Percentiles rank a stretch among this genome's conserved stretches.
Conservation (phyloP, 2,113 vertebrate genomes). For the Sander vitreus region DNA sequence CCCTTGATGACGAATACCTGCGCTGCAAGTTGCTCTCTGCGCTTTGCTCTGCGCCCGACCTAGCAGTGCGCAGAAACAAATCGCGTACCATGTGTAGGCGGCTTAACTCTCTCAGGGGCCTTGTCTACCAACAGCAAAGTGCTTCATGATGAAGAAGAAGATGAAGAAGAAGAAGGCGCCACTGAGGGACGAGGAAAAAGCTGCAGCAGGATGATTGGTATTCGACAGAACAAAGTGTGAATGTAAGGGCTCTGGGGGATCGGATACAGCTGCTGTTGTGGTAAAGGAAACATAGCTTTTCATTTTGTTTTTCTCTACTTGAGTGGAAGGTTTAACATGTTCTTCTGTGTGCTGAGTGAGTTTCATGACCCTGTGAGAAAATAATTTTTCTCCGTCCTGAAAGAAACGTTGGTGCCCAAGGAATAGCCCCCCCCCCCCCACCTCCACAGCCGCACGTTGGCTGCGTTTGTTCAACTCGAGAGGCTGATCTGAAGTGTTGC, state of each 20-base stretch:
- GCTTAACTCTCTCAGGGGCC: too few relatives aligned
- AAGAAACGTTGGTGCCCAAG: too few relatives aligned
- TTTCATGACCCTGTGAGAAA: conserved; percentile 26
- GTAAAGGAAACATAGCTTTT: conserved; percentile 39
- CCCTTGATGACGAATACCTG: too few relatives aligned
- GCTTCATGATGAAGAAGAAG: neutral
- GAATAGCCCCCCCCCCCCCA: too few relatives aligned
- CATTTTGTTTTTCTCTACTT: conserved; percentile 3
- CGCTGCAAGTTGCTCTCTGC: too few relatives aligned
- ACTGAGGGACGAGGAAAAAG: conserved; percentile 7
- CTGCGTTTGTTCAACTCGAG: conserved; percentile 21
- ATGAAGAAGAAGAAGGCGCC: conserved; percentile 1
- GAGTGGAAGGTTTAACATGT: conserved; percentile 12
- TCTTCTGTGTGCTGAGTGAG: conserved; percentile 6
- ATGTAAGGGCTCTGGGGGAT: conserved; percentile 1
- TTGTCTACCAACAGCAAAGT: too few relatives aligned
- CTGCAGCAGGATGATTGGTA: conserved; percentile 22
- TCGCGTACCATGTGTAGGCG: too few relatives aligned
- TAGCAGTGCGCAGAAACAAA: too few relatives aligned
- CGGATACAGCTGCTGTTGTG: neutral
- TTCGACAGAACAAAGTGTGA: neutral
- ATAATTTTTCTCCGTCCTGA: neutral
- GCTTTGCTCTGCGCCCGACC: too few relatives aligned
- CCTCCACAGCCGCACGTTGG: neutral
- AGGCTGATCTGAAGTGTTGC: conserved; percentile 14